Percentiles rank a stretch among this genome's conserved stretches.
Conservation (phyloP, 1,140 invertebrate species). For the Lepidotrigona ventralis region DNA sequence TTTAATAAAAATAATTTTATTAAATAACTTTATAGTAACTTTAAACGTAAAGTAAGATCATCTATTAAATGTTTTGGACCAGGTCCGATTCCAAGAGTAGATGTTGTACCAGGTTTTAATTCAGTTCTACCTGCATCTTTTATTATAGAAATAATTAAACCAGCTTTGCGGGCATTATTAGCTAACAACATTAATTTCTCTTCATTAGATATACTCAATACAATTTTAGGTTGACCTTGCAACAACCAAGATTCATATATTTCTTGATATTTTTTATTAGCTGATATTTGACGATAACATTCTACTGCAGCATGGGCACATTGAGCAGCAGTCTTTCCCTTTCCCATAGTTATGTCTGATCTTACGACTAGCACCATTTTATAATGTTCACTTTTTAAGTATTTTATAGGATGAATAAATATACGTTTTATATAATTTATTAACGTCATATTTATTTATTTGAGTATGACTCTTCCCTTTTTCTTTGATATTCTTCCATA, state of each 20-base stretch:
- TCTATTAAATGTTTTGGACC: conserved; percentile 83
- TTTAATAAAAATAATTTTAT: neutral
- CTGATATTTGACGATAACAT: conserved; percentile 80
- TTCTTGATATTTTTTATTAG: conserved; percentile 72
- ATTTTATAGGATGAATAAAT: conserved; percentile 48
- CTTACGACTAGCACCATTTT: conserved; percentile 90
- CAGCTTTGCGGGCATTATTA: conserved; percentile 79
- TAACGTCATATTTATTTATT: conserved; percentile 53
- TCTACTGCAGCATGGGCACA: conserved; percentile 89
- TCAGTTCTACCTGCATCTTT: conserved; percentile 90
- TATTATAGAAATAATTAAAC: conserved; percentile 84
- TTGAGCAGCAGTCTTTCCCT: conserved; percentile 91
- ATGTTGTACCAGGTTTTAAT: conserved; percentile 84
- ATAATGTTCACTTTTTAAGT: conserved; percentile 53
- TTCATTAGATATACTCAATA: conserved; percentile 81
- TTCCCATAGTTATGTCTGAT: conserved; percentile 89
- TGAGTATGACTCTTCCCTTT: conserved; percentile 61
- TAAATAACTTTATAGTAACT: conserved; percentile 81
- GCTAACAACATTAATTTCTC: conserved; percentile 80
- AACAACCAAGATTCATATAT: conserved; percentile 84
- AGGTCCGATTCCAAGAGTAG: conserved; percentile 90
- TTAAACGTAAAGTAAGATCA: conserved; percentile 85
- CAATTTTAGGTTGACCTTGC: conserved; percentile 89
- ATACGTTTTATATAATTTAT: conserved; percentile 57
- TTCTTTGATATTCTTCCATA: conserved; percentile 83